phyloP scores from a whole-genome alignment of 2,888 invertebrate genomes.

The Habrosyne pyritoides region DNA sequence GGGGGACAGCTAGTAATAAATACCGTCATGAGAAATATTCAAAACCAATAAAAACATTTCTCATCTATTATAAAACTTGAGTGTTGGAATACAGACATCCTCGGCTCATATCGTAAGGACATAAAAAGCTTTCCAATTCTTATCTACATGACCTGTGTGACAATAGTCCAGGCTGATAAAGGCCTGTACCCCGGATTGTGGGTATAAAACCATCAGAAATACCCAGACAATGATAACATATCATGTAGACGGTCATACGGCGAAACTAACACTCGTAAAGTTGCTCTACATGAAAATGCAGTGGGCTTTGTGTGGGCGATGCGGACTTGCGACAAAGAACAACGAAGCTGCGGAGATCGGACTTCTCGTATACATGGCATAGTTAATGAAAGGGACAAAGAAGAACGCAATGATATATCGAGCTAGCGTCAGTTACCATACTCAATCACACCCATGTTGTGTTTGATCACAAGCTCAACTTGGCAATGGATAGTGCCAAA shows the following conservation, averaged over 20 bases:
- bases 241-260: conserved; percentile 62
- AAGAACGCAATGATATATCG: too few relatives aligned
- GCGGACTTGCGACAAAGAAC: conserved; percentile 41
- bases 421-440: too few relatives aligned
- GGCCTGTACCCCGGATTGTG: conserved; percentile 42
- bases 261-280: conserved; percentile 73
- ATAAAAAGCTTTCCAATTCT: conserved; percentile 18
- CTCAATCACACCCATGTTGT: too few relatives aligned
- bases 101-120: not conserved
- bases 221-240: conserved; percentile 60
- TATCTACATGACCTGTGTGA: conserved; percentile 38
- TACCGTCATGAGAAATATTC: too few relatives aligned
- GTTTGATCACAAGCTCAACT: not conserved
- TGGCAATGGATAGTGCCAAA: not conserved
- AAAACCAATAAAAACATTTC: too few relatives aligned
- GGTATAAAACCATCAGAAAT: conserved; percentile 45
- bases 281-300: conserved; percentile 59
- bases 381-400: too few relatives aligned
- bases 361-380: too few relatives aligned
- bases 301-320: conserved; percentile 24
- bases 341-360: too few relatives aligned
- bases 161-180: conserved; percentile 49
- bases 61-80: too few relatives aligned
- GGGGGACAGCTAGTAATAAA: too few relatives aligned
- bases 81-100: too few relatives aligned